Evolutionary conservation across 1,140 invertebrate genomes (phyloP), one percentile per base, ranked within the genome.

Genomic region (Bombus vancouverensis): DNA sequence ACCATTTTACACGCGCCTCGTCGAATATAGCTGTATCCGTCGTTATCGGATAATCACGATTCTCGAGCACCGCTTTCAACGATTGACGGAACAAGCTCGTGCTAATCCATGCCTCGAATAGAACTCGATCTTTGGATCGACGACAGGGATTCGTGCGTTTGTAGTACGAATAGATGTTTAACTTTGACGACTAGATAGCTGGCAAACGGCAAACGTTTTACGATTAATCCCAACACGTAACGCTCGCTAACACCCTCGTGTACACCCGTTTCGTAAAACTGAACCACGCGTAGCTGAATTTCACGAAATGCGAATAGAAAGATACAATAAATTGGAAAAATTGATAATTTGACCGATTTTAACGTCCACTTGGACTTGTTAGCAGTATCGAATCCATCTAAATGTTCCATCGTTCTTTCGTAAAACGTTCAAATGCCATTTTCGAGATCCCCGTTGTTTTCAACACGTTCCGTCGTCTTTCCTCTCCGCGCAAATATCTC

Each of bases 301-400:
- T 42, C n/a, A 18, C 34, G 34, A n/a, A 53, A 37, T 76, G 25
- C 80, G n/a, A 77, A 57, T 83, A 70, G 81, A 83, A 83, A 70
- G 62, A 70, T 42, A 42, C 18, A 39, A 62, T 68, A 77, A 76
- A 83, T 25, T 44, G 73, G 73, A 77, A 77, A 77, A 44, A 77
- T 39, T 18, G 47, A 44, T 42, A 39, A 68, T 32, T 22, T 12
- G 13, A 66, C 53, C 3, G 57, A 25, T 37, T 74, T 65, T 18
- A 81, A 72, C 53, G 70, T 73, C 70, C 73, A 73, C 53, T 42
- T 34, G 68, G 70, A 81, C 47, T 53, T 34, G 53, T 34, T 44
- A 18, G 68, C 68, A 12, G n/a, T 25, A 39, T 37, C 42, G 5
- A 10, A 9, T 44, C 34, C 62, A 18, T 74, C 71, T 8, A 39